Evolutionary conservation across 2,113 vertebrate species (phyloP), one percentile per base, ranked within the genome.

Genomic region (Petrocephalus zakoni): DNA sequence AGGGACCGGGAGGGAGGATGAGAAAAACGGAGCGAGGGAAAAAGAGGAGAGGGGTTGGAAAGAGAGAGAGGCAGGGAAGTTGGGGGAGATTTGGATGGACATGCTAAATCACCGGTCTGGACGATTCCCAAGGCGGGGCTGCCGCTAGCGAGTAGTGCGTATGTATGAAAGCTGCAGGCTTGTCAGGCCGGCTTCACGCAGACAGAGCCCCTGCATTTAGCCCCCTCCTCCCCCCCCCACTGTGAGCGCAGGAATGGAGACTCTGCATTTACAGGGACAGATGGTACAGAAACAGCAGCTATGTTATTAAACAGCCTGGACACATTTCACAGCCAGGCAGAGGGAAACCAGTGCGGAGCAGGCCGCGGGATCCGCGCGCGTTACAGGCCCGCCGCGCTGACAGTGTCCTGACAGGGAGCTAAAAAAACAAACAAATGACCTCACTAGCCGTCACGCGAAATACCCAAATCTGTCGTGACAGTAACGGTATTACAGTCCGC

Each of bases 51-150:
- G 4, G 81, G 22, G 81, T 2, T 46, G 81, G 81, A 19, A 0
- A 88, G 51, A n/a, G 21, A 56, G 88, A 91, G 85, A 89, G 72
- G 88, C 87, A 86, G 37, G 72, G 87, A 47, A 68, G 61, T 68
- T 68, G 61, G 52, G 89, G 53, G 68, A 84, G 84, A 90, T 49
- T n/a, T 17, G 10, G 55, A 61, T 15, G 37, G 34, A 46, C 34
- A n/a, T 13, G 5, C 9, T 42, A 64, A 64, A 87, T 47, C 21
- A 21, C 86, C n/a, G 17, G 53, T 9, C 86, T 64, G 55, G 56
- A 64, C 86, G 2, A 4, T 10, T 47, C 53, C 55, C 10, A 61
- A 19, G 19, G 21, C 15, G 29, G 84, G 37, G 49, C 52, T 34
- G 29, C 51, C n/a, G n/a, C n/a, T n/a, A 21, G 52, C 84, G 15